A percentile compares a stretch with the other conserved stretches of the same genome.
Conservation (phyloP, 1,140 invertebrate species). For the Drosophila subpulchrella region DNA sequence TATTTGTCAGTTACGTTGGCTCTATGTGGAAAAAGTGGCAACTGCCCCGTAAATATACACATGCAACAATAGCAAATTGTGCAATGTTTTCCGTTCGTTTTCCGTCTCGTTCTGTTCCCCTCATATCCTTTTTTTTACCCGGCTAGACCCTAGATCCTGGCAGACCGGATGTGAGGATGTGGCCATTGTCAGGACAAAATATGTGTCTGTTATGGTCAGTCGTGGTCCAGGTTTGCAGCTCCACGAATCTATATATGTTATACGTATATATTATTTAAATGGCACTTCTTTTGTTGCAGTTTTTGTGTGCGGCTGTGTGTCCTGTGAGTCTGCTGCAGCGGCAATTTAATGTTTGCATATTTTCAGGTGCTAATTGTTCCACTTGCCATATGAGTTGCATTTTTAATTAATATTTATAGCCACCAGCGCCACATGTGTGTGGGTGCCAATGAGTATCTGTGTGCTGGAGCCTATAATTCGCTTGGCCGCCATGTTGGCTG, state of each 20-base stretch:
- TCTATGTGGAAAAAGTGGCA: constrained; percentile 28
- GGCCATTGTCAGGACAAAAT: constrained; percentile 77
- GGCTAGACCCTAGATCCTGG: constrained; percentile 44
- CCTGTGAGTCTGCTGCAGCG: constrained; percentile 44
- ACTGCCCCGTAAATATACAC: constrained; percentile 52
- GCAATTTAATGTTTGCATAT: constrained; percentile 84
- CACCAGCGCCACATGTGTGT: neutral
- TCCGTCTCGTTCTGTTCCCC: constrained; percentile 42
- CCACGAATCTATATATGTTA: neutral
- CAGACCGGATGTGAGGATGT: constrained; percentile 64
- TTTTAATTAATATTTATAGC: constrained; percentile 83
- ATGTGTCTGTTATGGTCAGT: constrained; percentile 83
- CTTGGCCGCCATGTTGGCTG: constrained; percentile 69
- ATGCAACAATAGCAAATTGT: constrained; percentile 70
- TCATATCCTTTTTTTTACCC: constrained; percentile 16
- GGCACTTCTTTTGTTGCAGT: constrained; percentile 49
- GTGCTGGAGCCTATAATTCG: constrained; percentile 48
- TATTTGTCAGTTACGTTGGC: constrained; percentile 57
- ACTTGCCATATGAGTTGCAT: constrained; percentile 84
- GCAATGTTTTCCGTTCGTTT: constrained; percentile 72
- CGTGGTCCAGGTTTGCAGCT: constrained; percentile 39
- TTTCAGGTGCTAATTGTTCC: constrained; percentile 84
- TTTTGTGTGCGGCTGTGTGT: constrained; percentile 22
- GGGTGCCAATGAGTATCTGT: constrained; percentile 4
- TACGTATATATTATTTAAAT: constrained; percentile 66